phyloP scores from a whole-genome alignment of 2,113 vertebrate species.

The Nyctereutes procyonoides region DNA sequence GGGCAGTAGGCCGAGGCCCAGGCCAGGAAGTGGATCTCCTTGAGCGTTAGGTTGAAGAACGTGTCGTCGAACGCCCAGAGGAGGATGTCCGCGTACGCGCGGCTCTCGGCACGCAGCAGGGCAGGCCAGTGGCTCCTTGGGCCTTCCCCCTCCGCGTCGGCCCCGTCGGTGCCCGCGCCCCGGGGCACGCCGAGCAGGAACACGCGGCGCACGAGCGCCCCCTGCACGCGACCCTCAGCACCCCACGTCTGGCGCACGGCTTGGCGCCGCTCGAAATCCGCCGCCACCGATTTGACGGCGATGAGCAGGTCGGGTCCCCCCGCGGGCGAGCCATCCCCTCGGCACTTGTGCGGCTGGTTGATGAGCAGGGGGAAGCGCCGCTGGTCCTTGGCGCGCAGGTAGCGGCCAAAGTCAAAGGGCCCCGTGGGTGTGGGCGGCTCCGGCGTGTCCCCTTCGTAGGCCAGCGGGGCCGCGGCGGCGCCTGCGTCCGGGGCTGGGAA shows the following conservation, averaged over 20 bases:
- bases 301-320: constrained; percentile 92
- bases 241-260: constrained; percentile 98
- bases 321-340: background rate
- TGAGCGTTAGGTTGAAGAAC: constrained; percentile 98
- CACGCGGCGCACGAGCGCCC: constrained; percentile 91
- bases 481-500: background rate
- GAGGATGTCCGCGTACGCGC: constrained; percentile 91
- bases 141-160: constrained; percentile 83
- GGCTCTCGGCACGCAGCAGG: constrained; percentile 94
- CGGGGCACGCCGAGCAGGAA: constrained; percentile 94
- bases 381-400: constrained; percentile 94
- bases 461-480: background rate
- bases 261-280: constrained; percentile 96
- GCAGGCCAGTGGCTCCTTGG: constrained; percentile 88
- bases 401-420: constrained; percentile 93
- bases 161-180: constrained; percentile 88
- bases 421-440: constrained; percentile 69
- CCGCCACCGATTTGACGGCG: constrained; percentile 93
- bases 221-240: constrained; percentile 88
- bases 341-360: constrained; percentile 95
- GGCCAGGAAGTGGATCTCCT: constrained; percentile 96
- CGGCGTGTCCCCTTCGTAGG: constrained; percentile 76
- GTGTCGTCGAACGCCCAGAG: constrained; percentile 98
- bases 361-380: constrained; percentile 93
- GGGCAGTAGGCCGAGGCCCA: constrained; percentile 94